Evolutionary conservation across 2,888 invertebrate species (phyloP), one percentile per base, ranked within the genome.

Genomic region (Dicranocentrus wangi): DNA sequence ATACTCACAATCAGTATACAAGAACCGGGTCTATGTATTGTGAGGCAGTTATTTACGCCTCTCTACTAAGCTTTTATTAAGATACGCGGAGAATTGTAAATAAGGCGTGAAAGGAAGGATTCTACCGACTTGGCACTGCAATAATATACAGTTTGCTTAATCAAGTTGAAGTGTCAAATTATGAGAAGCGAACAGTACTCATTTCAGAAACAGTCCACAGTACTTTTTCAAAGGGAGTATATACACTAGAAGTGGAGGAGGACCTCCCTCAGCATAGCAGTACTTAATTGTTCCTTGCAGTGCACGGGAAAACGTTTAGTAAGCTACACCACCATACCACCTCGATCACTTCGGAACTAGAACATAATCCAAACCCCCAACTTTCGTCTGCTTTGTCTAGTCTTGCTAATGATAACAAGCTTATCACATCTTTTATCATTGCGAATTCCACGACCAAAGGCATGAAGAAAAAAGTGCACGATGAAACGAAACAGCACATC

Each of bases 41-140:
- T n/a, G n/a, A n/a, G n/a, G n/a, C n/a, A n/a, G n/a, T n/a, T n/a
- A 32, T 32, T 7, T 32, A 3, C 10, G 32, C 32, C 10, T 32
- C 10, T 32, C 10, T 32, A 32, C 10, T 32, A 3, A 10, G 10
- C 32, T 32, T 32, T 3, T 32, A 32, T n/a, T n/a, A n/a, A n/a
- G n/a, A n/a, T n/a, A n/a, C n/a, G n/a, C 10, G 43, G 25, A 66
- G 19, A 1, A 66, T 32, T 53, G 47, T 69, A 69, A 71, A 71
- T 71, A 60, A 72, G 72, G 72, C 63, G 72, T 72, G 72, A 72
- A 72, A 72, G 32, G 32, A 32, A 32, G 32, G 32, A 32, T 7
- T 72, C 43, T 60, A 27, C 42, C 60, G 58, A 13, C 17, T 55
- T 58, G 55, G 58, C 70, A 25, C 58, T 17, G 42, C 27, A 47